Evolutionary conservation across 2,113 vertebrate species (phyloP), one percentile per base, ranked within the genome.

Genomic region (Leptocoma aspasia): DNA sequence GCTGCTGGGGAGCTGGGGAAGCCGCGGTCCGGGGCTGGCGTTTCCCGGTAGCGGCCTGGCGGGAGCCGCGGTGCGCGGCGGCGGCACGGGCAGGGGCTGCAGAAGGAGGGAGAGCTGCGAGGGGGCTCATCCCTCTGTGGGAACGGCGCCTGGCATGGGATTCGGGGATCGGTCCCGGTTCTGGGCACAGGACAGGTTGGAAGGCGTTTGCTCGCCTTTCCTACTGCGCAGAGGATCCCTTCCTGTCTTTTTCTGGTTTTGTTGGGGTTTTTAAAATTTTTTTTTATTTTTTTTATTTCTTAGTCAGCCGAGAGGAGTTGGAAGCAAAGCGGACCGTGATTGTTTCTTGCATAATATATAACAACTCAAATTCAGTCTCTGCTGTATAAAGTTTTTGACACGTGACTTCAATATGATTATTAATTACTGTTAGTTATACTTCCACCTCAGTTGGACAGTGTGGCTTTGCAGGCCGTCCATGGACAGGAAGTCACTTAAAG

Each of bases 371-470:
- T 66, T 5, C 11, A 27, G 6, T 2, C 11, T 45, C 4, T 56
- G 52, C 24, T 64, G 39, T 31, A 17, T 31, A 20, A 96, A 96
- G 63, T 90, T 94, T 87, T 57, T 53, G 50, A 22, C 16, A 22
- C 21, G 3, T 47, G 39, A 54, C 52, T 80, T 66, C 9, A 66
- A 17, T 12, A 20, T 1, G 5, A 7, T 47, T 70, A 13, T 69
- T 69, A 19, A 28, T 21, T 78, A 7, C 31, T 31, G 13, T 23
- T 33, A 23, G 70, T 47, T 31, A 1, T 0, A 2, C 13, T 72
- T 21, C 1, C 0, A 1, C 15, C 33, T 73, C 14, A 3, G 33
- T 57, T 4, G 66, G 75, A 9, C 3, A 1, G 3, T 6, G 22
- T 59, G 69, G 18, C 59, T 92, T 26, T 80, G 65, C 31, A 41